These are phyloP conservation scores for Amblyjoppa proteus DNA, from an alignment of 2,888 invertebrate genomes.

Conservation along the genomic window DNA sequence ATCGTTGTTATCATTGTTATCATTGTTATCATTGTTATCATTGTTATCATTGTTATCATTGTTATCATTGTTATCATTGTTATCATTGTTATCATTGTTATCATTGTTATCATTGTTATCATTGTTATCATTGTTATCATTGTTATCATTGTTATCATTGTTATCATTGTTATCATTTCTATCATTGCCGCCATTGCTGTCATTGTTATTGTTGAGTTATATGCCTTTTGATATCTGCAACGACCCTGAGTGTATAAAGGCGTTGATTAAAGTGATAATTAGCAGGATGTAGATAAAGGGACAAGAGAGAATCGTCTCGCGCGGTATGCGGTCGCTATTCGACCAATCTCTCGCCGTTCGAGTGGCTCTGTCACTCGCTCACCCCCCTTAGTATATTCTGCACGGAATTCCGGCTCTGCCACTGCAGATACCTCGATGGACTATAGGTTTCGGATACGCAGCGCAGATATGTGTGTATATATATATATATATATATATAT, in stretches of 20 bases:
- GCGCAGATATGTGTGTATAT: not conserved
- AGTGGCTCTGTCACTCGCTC: not conserved
- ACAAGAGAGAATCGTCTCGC: slow-evolving; percentile 26
- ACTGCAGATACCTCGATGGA: slow-evolving; percentile 18
- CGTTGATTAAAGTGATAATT: slow-evolving; percentile 30
- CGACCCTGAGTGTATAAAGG: slow-evolving; percentile 15
- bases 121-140: no score
- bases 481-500: no score
- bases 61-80: no score
- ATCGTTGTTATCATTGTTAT: no score
- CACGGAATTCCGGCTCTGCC: slow-evolving; percentile 21
- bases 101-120: no score
- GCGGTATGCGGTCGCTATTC: slow-evolving; percentile 32
- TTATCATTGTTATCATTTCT: no score
- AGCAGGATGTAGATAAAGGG: slow-evolving; percentile 45
- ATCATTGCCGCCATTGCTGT: not conserved
- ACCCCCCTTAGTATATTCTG: not conserved
- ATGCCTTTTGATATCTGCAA: not conserved
- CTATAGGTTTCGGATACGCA: slow-evolving; percentile 30
- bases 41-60: no score
- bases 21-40: no score
- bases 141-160: not conserved
- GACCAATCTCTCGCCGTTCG: slow-evolving; percentile 36
- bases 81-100: no score
- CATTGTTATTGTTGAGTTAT: not conserved